These are phyloP conservation scores for Hermodice carunculata DNA, from an alignment of 2,888 invertebrate species.

Conservation along the genomic window DNA sequence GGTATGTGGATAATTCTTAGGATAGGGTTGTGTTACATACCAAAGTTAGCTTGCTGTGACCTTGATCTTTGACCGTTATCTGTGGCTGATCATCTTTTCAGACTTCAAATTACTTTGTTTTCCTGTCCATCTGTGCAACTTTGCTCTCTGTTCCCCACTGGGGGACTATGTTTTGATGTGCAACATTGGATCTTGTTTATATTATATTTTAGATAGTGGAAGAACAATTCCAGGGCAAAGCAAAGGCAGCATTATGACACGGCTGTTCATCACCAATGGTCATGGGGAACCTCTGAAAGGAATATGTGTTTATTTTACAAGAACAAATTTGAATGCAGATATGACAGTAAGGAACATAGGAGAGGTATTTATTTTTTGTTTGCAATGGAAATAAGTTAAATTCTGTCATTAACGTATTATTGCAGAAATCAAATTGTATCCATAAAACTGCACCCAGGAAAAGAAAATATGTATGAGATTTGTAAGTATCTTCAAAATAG, in stretches of 20 bases:
- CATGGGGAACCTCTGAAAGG: conserved; percentile 75
- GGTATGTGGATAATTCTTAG: no score
- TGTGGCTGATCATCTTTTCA: no score
- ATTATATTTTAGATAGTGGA: conserved; percentile 52
- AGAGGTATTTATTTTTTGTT: conserved; percentile 69
- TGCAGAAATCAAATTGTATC: no score
- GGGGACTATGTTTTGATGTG: not conserved
- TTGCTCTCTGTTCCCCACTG: not conserved
- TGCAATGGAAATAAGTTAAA: not conserved
- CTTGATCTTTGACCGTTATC: not conserved
- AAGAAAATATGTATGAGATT: no score
- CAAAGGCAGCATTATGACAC: conserved; percentile 52
- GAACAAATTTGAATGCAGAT: conserved; percentile 74
- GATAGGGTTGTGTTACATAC: no score
- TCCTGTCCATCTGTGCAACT: no score
- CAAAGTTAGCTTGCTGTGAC: not conserved
- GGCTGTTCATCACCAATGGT: conserved; percentile 76
- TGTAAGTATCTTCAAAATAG: no score
- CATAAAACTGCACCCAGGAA: no score
- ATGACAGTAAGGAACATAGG: conserved; percentile 79
- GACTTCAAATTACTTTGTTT: no score
- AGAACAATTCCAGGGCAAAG: conserved; percentile 47
- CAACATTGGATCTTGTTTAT: not conserved
- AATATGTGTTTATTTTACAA: conserved; percentile 79
- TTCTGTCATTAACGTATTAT: no score